A percentile compares a stretch with the other conserved stretches of the same genome.
Evolutionary conservation across 2,888 invertebrate species (phyloP).

Genomic region (Pseudococcus viburni): DNA sequence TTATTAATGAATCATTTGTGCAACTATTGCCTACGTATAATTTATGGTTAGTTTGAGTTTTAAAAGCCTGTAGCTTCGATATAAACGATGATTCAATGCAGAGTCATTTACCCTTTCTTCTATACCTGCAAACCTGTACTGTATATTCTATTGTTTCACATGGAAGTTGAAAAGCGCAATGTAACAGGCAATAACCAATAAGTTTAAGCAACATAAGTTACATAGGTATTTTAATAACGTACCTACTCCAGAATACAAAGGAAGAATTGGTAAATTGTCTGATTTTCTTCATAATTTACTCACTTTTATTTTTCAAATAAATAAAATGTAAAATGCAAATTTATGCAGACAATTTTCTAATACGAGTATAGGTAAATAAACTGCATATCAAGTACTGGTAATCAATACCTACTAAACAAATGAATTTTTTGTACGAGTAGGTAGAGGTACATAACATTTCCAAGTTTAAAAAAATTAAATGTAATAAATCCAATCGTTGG

Average conservation of each 20-base stretch:
- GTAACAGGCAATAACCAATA: too few species aligned
- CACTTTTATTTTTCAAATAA: not conserved
- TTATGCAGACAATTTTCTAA: not conserved
- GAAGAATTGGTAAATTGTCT: too few species aligned
- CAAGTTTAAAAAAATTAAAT: slow-evolving; percentile 32
- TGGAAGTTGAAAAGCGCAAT: too few species aligned
- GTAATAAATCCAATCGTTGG: slow-evolving; percentile 38
- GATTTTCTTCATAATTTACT: too few species aligned
- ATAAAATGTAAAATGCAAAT: not conserved
- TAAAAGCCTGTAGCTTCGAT: slow-evolving; percentile 9
- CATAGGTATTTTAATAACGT: too few species aligned
- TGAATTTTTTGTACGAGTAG: too few species aligned
- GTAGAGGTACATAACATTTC: not conserved
- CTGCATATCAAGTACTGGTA: not conserved
- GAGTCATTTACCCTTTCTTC: not conserved
- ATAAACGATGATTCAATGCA: not conserved
- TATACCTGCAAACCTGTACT: not conserved
- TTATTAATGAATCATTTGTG: too few species aligned
- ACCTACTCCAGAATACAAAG: too few species aligned
- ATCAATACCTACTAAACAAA: too few species aligned
- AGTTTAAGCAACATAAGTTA: too few species aligned
- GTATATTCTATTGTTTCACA: too few species aligned
- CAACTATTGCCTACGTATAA: too few species aligned
- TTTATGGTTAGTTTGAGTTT: not conserved
- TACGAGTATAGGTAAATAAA: not conserved